Evolutionary conservation across 2,797 vertebrate genomes (phyloP), one percentile per base, ranked within the genome.

Genomic region (Bovichtus variegatus): DNA sequence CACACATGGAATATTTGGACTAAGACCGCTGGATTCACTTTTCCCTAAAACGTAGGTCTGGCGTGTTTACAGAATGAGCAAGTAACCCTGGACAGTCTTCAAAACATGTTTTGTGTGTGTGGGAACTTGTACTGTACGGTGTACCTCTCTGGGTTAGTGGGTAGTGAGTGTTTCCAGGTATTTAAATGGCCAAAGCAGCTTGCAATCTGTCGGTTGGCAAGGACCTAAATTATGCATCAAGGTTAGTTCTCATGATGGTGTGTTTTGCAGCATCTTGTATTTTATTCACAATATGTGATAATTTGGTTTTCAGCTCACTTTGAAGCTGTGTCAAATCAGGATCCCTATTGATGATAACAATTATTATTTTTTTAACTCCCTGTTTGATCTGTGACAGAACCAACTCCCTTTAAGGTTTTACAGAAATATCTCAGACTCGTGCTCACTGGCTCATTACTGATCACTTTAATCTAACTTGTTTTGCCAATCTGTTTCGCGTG

Each of bases 191-290:
- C 41, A 58, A 40, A 40, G 13, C 55, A 31, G 23, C 21, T 36
- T 63, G 25, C 68, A 49, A 12, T 63, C 23, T 75, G 61, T 58
- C 34, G 23, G 50, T 78, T 79, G 47, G 49, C n/a, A 57, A 69
- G 21, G 63, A 84, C 72, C 50, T 81, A 58, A 71, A 76, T 83
- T 66, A 83, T 82, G 61, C 23, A 83, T 75, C 31, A 80, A 23
- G 49, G 34, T 69, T 71, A 36, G 57, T 46, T 69, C 15, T 76
- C 54, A 64, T 73, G 10, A 25, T 81, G 65, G 36, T 70, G 23
- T 66, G 55, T 73, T 81, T 61, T 65, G 9, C 13, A 21, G 5
- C 21, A 49, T 41, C 9, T 34, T 62, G 29, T 43, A 29, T 49
- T 57, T 70, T 41, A 11, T 62, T 13, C 21, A 58, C 19, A 67